phyloP scores from a whole-genome alignment of 2,888 invertebrate species.

The Hirtodrosophila histrioides region DNA sequence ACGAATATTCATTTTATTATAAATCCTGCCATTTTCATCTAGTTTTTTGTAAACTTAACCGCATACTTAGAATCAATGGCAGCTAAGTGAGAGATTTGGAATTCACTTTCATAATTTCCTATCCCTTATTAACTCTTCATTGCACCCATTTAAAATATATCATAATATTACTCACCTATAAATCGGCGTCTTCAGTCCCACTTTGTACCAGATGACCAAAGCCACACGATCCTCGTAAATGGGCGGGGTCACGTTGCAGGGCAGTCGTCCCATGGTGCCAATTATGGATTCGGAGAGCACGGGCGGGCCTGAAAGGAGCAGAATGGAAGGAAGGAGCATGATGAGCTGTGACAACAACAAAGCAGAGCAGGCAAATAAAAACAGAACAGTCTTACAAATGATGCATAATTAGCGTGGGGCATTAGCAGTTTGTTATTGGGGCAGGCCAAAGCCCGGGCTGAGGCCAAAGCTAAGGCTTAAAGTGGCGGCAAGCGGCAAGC shows the following conservation, averaged over 20 bases:
- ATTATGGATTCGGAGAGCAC: conserved; percentile 84
- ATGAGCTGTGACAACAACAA: conserved; percentile 54
- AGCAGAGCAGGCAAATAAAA: conserved; percentile 20
- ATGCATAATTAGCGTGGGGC: conserved; percentile 77
- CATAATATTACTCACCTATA: conserved; percentile 81
- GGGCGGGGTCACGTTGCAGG: conserved; percentile 84
- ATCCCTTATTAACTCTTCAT: no score
- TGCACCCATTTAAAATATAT: no score
- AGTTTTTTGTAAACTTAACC: no score
- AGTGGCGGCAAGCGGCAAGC: conserved; percentile 23
- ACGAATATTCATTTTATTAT: no score
- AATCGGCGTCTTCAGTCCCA: conserved; percentile 84
- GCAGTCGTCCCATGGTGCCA: conserved; percentile 83
- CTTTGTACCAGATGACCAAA: conserved; percentile 85
- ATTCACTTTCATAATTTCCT: no score
- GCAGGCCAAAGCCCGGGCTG: conserved; percentile 41
- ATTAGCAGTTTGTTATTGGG: conserved; percentile 79
- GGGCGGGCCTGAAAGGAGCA: conserved; percentile 81
- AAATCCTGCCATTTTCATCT: no score
- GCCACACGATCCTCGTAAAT: conserved; percentile 84
- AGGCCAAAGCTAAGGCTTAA: conserved; percentile 36
- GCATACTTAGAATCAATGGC: no score
- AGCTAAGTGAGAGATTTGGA: no score
- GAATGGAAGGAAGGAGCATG: conserved; percentile 33
- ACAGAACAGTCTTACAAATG: conserved; percentile 65